These are phyloP conservation scores for Crotophaga sulcirostris DNA, from an alignment of 2,113 vertebrate genomes.

Conservation along the genomic window DNA sequence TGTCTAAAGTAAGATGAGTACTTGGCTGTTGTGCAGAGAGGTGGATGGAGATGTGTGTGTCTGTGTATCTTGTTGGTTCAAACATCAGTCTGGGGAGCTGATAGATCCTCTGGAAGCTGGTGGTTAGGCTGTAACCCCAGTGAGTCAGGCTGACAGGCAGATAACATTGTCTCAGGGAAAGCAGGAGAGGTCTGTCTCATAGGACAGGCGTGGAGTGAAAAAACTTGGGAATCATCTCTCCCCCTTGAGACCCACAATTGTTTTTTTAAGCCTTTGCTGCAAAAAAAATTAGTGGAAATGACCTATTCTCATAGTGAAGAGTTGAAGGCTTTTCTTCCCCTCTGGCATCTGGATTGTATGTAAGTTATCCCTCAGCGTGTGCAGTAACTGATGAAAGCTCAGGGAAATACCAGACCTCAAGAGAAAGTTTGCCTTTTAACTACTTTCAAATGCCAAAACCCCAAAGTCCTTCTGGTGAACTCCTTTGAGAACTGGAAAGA, in stretches of 20 bases:
- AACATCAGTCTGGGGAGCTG: accelerated
- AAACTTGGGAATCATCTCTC: neutral
- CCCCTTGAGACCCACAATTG: neutral
- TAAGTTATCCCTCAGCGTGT: neutral
- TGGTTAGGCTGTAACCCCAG: neutral
- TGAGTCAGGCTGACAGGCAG: neutral
- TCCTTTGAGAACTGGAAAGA: neutral
- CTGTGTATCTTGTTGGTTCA: neutral
- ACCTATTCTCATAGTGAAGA: neutral
- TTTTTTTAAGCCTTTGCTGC: neutral
- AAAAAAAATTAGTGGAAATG: neutral
- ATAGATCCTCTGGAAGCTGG: neutral
- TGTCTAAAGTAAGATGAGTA: neutral
- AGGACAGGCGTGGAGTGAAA: neutral
- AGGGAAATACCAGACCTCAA: conserved; percentile 23
- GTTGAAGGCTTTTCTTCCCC: neutral
- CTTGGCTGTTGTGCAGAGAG: neutral
- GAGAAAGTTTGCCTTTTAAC: conserved; percentile 29
- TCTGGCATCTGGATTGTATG: neutral
- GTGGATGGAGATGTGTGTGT: neutral
- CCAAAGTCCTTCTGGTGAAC: neutral
- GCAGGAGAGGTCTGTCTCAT: neutral
- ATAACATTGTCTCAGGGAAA: neutral
- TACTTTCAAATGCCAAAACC: neutral
- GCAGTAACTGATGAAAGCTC: conserved; percentile 14